Conservation (phyloP, 2,113 vertebrate genomes). For the Periophthalmus modestus region DNA sequence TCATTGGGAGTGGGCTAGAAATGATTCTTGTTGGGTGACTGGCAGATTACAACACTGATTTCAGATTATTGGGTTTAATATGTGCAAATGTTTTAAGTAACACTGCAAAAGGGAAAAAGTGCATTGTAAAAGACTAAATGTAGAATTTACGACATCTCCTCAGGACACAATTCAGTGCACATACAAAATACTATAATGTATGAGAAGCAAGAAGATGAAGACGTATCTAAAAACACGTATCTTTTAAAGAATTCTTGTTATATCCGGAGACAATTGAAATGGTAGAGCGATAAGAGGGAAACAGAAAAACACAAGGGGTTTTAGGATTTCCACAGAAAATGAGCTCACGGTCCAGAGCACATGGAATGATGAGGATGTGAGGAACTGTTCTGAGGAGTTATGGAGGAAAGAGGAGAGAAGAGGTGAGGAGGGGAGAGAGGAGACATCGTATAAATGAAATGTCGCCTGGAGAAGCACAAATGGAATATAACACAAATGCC, state of each 20-base stretch:
- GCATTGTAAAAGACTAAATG: no score
- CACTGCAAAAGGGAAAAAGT: no score
- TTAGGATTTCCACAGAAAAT: constrained; percentile 31
- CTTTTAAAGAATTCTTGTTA: constrained; percentile 12
- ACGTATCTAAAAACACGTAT: constrained; percentile 1
- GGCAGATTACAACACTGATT: no score
- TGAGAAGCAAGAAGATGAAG: constrained; percentile 6
- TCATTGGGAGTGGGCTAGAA: no score
- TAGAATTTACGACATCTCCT: constrained; percentile 58
- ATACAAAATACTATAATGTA: background rate
- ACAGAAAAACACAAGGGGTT: constrained; percentile 8
- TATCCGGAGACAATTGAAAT: constrained; percentile 16
- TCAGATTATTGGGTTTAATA: no score
- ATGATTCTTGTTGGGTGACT: no score
- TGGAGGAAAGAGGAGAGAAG: background rate
- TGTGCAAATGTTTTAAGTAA: no score
- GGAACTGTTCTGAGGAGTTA: constrained; percentile 21
- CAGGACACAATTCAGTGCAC: constrained; percentile 51
- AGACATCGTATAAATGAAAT: no score
- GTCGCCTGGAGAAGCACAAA: no score
- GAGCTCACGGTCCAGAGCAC: constrained; percentile 16
- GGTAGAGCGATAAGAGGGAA: constrained; percentile 18
- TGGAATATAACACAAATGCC: no score
- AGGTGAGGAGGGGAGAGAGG: background rate
- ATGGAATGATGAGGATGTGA: constrained; percentile 25